Percentiles rank a stretch among this genome's conserved stretches.
phyloP scores from a whole-genome alignment of 2,797 vertebrate genomes.

The Typhlichthys subterraneus region DNA sequence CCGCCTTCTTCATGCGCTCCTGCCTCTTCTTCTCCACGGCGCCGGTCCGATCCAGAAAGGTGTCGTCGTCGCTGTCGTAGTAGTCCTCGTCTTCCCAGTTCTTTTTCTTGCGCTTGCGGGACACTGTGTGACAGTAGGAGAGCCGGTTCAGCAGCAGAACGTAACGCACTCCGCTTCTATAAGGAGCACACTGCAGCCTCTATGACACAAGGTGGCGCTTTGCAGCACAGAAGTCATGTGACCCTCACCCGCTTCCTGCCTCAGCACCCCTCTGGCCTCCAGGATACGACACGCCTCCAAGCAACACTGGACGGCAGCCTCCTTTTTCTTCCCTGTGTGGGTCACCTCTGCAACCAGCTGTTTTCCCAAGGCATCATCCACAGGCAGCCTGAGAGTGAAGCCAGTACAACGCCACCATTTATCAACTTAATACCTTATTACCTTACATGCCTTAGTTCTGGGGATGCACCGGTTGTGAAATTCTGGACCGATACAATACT shows the following conservation, averaged over 20 bases:
- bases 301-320: slow-evolving; percentile 88
- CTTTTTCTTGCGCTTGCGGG: slow-evolving; percentile 94
- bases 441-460: no score
- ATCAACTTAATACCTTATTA: no score
- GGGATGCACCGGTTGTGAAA: no score
- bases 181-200: background rate
- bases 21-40: slow-evolving; percentile 92
- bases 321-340: slow-evolving; percentile 93
- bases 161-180: background rate
- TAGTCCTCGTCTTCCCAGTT: slow-evolving; percentile 98
- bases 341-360: slow-evolving; percentile 93
- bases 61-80: slow-evolving; percentile 97
- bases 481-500: no score
- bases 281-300: slow-evolving; percentile 95
- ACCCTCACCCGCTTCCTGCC: slow-evolving; percentile 92
- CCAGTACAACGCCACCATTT: rapidly evolving
- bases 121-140: slow-evolving; percentile 75
- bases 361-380: slow-evolving; percentile 89
- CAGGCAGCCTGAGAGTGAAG: slow-evolving; percentile 81
- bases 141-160: background rate
- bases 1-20: slow-evolving; percentile 94
- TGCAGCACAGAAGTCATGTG: background rate
- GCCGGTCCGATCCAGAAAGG: slow-evolving; percentile 94
- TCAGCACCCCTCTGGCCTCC: slow-evolving; percentile 90
- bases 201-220: background rate